Percentiles rank a stretch among this genome's conserved stretches.
Conservation (phyloP, 1,140 invertebrate genomes). For the Rhizoglyphus robini region DNA sequence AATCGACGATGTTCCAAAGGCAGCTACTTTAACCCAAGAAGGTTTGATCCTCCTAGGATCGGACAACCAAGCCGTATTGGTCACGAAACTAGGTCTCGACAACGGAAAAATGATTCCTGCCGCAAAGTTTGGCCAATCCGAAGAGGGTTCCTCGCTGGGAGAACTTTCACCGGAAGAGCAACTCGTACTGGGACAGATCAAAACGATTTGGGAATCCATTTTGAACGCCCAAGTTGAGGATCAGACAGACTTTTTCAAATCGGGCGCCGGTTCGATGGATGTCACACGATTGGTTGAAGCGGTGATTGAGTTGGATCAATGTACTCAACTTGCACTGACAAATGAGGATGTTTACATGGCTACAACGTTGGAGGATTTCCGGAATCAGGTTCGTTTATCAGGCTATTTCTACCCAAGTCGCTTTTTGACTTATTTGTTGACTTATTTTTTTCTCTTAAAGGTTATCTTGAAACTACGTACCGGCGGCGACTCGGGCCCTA, state of each 20-base stretch:
- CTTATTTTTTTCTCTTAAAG: too few relatives aligned
- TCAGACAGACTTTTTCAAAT: constrained; percentile 77
- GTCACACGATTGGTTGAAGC: constrained; percentile 86
- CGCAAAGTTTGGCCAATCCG: constrained; percentile 52
- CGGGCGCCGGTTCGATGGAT: constrained; percentile 88
- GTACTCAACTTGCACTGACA: constrained; percentile 42
- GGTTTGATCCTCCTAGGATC: constrained; percentile 64
- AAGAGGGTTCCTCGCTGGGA: constrained; percentile 28
- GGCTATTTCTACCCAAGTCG: too few relatives aligned
- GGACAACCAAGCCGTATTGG: constrained; percentile 55
- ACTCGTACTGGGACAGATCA: constrained; percentile 41
- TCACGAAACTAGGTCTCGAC: constrained; percentile 18
- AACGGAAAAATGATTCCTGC: constrained; percentile 66
- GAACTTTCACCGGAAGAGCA: constrained; percentile 61
- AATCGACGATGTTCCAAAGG: constrained; percentile 28
- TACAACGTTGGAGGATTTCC: constrained; percentile 69
- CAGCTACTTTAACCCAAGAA: constrained; percentile 56
- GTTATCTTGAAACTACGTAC: constrained; percentile 40
- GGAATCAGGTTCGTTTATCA: too few relatives aligned
- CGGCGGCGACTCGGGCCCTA: constrained; percentile 29
- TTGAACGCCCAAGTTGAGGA: constrained; percentile 58
- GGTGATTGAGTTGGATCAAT: constrained; percentile 53
- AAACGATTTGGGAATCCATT: constrained; percentile 67
- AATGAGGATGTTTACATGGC: constrained; percentile 89
- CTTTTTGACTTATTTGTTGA: too few relatives aligned